phyloP scores from a whole-genome alignment of 1,140 invertebrate species.

The Drosophila ambigua region DNA sequence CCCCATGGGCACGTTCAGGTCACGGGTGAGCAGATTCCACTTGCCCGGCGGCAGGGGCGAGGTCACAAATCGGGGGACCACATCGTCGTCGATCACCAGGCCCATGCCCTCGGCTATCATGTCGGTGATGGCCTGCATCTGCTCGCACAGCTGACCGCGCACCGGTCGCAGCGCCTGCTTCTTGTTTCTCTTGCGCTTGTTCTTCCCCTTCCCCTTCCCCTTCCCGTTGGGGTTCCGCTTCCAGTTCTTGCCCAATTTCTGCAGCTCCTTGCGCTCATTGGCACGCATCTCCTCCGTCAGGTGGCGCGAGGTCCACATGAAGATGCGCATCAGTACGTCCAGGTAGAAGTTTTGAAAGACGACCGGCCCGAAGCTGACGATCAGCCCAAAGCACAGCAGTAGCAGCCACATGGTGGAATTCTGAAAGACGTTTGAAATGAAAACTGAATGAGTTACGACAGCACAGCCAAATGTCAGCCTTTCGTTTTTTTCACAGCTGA shows the following conservation, averaged over 20 bases:
- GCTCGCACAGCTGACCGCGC: conserved; percentile 18
- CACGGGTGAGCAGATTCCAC: conserved; percentile 64
- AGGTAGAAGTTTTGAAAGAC: conserved; percentile 26
- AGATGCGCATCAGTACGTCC: conserved; percentile 32
- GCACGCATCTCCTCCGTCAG: background rate
- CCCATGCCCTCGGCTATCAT: conserved; percentile 34
- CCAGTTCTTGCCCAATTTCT: background rate
- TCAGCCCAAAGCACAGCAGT: background rate
- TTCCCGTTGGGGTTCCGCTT: too few species aligned
- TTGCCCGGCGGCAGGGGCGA: conserved; percentile 6
- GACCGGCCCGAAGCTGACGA: conserved; percentile 21
- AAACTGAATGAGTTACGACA: too few species aligned
- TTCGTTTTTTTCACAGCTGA: too few species aligned
- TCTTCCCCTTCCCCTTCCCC: background rate
- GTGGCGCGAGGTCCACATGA: conserved; percentile 28
- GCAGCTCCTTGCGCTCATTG: background rate
- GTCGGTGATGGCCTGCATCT: conserved; percentile 42
- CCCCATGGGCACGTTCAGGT: conserved; percentile 17
- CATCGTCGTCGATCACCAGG: conserved; percentile 63
- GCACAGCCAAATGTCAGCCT: too few species aligned
- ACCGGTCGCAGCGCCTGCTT: background rate
- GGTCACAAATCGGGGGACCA: conserved; percentile 53
- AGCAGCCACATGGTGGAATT: background rate
- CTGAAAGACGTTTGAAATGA: too few species aligned
- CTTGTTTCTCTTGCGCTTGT: too few species aligned